phyloP scores from a whole-genome alignment of 2,888 invertebrate genomes.

The Watsonalla binaria region DNA sequence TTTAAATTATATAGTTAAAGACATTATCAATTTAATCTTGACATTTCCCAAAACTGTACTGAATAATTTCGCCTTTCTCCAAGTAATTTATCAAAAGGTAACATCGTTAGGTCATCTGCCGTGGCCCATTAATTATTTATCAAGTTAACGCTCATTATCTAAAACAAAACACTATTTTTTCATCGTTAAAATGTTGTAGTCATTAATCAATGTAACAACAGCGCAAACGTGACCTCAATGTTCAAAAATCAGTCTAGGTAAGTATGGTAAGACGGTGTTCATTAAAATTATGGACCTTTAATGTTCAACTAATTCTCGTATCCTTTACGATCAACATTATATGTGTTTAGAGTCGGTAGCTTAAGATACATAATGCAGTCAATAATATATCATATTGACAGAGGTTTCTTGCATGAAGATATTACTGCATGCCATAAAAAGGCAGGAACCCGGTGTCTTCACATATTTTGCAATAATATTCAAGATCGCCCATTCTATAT shows the following conservation, averaged over 20 bases:
- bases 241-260: background rate
- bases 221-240: conserved; percentile 7
- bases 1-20: background rate
- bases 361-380: too few relatives aligned
- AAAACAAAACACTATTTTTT: conserved; percentile 58
- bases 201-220: conserved; percentile 54
- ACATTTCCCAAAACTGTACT: background rate
- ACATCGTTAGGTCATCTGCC: conserved; percentile 33
- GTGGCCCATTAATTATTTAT: conserved; percentile 58
- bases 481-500: too few relatives aligned
- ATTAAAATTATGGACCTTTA: background rate
- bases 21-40: background rate
- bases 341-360: too few relatives aligned
- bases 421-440: too few relatives aligned
- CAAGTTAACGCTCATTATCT: conserved; percentile 63
- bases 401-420: too few relatives aligned
- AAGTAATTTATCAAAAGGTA: conserved; percentile 38
- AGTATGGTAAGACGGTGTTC: background rate
- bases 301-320: too few relatives aligned
- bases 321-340: too few relatives aligned
- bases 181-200: conserved; percentile 41
- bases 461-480: too few relatives aligned
- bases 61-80: conserved; percentile 8
- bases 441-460: too few relatives aligned
- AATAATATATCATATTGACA: too few relatives aligned